Conservation (phyloP, 2,113 vertebrate species). For the Tapirus terrestris region DNA sequence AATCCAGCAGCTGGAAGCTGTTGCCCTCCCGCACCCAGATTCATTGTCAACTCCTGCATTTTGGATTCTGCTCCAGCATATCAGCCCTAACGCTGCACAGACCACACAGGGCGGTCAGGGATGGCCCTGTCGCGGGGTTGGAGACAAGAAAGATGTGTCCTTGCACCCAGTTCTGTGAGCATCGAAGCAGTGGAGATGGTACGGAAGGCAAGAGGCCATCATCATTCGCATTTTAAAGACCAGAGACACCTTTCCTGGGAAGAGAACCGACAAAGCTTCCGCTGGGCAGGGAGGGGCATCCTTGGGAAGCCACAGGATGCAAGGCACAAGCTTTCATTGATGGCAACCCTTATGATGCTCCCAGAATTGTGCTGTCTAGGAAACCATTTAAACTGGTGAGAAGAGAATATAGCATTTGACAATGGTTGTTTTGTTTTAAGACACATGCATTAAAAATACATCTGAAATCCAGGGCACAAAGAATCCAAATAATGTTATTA, state of each 20-base stretch:
- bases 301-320: slow-evolving; percentile 55
- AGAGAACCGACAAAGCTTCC: slow-evolving; percentile 70
- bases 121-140: not conserved
- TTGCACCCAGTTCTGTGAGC: not conserved
- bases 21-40: not conserved
- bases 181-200: not conserved
- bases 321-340: slow-evolving; percentile 67
- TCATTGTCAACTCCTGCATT: not conserved
- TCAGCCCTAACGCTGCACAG: not conserved
- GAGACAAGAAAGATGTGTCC: slow-evolving; percentile 36
- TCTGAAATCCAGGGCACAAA: slow-evolving; percentile 77
- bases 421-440: slow-evolving; percentile 83
- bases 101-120: not conserved
- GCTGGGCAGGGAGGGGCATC: slow-evolving; percentile 60
- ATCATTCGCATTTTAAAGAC: slow-evolving; percentile 44
- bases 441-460: slow-evolving; percentile 85
- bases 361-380: slow-evolving; percentile 62
- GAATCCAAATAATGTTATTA: slow-evolving; percentile 80
- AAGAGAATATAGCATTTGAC: slow-evolving; percentile 66
- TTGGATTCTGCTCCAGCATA: not conserved
- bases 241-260: slow-evolving; percentile 45
- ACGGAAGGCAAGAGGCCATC: slow-evolving; percentile 48
- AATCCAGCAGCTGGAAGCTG: not conserved
- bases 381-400: slow-evolving; percentile 66
- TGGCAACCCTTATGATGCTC: slow-evolving; percentile 58